Base-by-base conservation (phyloP, 2,888 invertebrate species). In the Horisme vitalbata region DNA sequence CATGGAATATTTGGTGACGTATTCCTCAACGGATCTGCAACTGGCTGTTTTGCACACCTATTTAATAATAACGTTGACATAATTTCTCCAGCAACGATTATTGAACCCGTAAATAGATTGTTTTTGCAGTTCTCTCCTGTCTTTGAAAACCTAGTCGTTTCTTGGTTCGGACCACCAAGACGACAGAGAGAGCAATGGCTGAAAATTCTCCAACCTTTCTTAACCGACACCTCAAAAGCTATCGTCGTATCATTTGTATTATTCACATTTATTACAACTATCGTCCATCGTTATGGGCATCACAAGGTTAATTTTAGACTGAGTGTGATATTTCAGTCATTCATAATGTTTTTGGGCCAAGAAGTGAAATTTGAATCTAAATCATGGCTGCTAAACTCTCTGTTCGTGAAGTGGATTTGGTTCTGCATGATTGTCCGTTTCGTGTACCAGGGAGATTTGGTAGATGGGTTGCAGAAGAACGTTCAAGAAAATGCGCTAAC, bases 321-420 rank as follows among this genome's bases (percentile, higher is more conserved):
- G 12, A 48, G 50, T 15, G 51, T 70, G 11, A 14, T 64, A 2
- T 75, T 69, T 45, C 59, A 63, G 38, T 58, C 74, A 3, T 68
- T 73, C 7, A 61, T 62, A n/a, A 56, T 81, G 46, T 74, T 81
- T 47, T 51, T 83, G n/a, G 81, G 82, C 0, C 76, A 79, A 52
- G 55, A 54, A 32, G 59, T 65, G 0, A 65, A 61, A 8, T 72
- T 75, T 32, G 51, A 61, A 36, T 71, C 75, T 0, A 65, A 66
- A 21, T 69, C 68, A 10, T 62, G 59, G 45, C 34, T 75, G 0
- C 45, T 68, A 2, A 82, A 82, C 41, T 57, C 30, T 36, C 53
- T 78, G 3, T 76, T 73, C 41, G 44, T 70, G 1, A 37, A 75
- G 10, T 84, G 83, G 83, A 62, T 84, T 53, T 82, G 80, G 79